Base-by-base conservation (phyloP, 1,140 invertebrate genomes). In the Scylla paramamosain region DNA sequence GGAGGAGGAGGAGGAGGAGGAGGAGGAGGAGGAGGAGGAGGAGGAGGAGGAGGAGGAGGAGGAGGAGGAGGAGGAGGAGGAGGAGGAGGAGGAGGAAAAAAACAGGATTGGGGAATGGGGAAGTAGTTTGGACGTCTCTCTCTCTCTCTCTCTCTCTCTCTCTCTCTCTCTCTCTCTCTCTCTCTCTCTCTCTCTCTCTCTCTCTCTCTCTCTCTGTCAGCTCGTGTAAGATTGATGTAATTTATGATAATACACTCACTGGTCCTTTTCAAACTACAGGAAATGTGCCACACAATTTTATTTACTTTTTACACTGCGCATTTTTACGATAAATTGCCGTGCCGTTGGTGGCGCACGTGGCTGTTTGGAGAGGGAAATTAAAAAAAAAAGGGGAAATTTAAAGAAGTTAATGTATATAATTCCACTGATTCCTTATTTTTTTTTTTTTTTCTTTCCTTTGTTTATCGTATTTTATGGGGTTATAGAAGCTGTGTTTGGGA, bases 151-250 rank as follows among this genome's bases (percentile, higher is more conserved):
- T 39, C 39, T 39, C 39, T 39, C 39, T 39, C 39, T 39, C 39
- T 39, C 39, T 39, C 39, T 39, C 82, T 88, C 87, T 32, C 87
- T 88, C 32, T 88, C 32, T 88, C 28, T 32, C 87, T 88, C 32
- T 88, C 32, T 88, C 32, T 88, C 39, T 20, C 32, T 88, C 87
- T 39, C 87, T 39, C 39, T 39, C 39, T 39, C 39, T 39, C 39
- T 39, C 39, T 39, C 39, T 39, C 39, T 39, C 39, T 39, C 39
- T 39, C 1, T 39, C 1, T 39, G 39, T 39, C 39, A 39, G 39
- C 6, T 39, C 6, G 39, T 39, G 39, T 39, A 39, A 39, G 39
- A 39, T 39, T 39, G 39, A 39, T 39, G 39, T 39, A 39, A 39
- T 39, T 39, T 39, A 39, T 39, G 39, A 39, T 39, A 39, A 39